phyloP scores from a whole-genome alignment of 2,113 vertebrate genomes.

The Sturnus vulgaris region DNA sequence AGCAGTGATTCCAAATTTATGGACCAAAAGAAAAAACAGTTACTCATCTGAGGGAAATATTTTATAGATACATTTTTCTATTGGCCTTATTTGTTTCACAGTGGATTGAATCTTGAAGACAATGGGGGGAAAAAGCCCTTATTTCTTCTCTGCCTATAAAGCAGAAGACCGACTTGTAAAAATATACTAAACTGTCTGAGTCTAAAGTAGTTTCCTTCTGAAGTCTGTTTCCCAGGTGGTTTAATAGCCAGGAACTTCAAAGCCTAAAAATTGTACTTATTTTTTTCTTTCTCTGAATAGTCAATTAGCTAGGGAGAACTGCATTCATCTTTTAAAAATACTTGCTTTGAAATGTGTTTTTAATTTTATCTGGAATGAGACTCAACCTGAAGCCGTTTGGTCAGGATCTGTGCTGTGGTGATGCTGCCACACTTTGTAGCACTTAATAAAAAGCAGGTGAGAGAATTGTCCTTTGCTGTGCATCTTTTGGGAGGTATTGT shows the following conservation, averaged over 20 bases:
- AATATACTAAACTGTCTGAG: background rate
- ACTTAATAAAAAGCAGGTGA: accelerated
- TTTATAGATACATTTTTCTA: background rate
- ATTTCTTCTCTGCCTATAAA: background rate
- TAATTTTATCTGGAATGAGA: background rate
- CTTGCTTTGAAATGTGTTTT: background rate
- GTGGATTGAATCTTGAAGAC: background rate
- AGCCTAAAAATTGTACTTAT: background rate
- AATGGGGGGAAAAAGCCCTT: accelerated
- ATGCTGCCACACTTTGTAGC: background rate
- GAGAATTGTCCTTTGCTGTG: background rate
- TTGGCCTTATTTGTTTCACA: background rate
- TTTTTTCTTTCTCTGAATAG: background rate
- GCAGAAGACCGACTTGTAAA: background rate
- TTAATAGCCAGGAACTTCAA: background rate
- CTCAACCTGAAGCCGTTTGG: background rate
- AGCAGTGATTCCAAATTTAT: background rate
- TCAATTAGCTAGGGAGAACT: background rate
- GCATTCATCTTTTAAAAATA: background rate
- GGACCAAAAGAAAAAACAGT: background rate
- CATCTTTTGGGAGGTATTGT: background rate
- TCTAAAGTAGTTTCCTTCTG: background rate
- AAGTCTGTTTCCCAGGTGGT: background rate
- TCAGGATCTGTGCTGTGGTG: background rate
- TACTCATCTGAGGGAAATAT: background rate